Percentiles rank a stretch among this genome's conserved stretches.
Conservation (phyloP, 2,797 vertebrate species). For the Arremon brunneinucha region DNA sequence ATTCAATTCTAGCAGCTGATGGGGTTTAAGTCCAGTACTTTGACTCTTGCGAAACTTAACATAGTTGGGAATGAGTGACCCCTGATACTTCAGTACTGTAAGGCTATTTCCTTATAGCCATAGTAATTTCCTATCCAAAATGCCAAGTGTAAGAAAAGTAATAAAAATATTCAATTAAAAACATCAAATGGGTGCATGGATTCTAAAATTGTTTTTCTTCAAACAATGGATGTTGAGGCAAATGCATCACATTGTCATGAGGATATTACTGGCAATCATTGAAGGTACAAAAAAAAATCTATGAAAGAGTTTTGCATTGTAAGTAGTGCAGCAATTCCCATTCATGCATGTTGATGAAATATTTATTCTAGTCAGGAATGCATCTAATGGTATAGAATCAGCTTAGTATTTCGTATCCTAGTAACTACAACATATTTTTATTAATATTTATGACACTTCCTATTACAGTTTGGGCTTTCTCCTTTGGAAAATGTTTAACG, state of each 20-base stretch:
- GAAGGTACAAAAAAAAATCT: background rate
- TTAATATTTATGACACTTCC: background rate
- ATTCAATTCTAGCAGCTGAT: background rate
- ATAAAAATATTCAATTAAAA: background rate
- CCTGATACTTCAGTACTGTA: background rate
- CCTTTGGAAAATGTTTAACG: background rate
- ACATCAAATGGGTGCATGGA: background rate
- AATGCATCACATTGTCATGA: background rate
- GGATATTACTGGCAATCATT: background rate
- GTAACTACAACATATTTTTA: background rate
- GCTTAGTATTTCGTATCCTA: background rate
- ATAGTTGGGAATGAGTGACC: background rate
- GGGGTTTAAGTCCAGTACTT: background rate
- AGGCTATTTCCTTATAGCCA: background rate
- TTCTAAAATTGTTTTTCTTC: background rate
- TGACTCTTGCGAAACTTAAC: background rate
- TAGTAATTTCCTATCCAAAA: background rate
- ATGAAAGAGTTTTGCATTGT: background rate
- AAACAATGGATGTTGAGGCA: background rate
- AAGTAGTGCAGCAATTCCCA: background rate
- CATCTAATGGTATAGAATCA: background rate
- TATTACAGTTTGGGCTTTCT: background rate
- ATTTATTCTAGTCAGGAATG: background rate
- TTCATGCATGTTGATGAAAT: background rate
- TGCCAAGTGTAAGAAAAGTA: background rate